A percentile compares a stretch with the other conserved stretches of the same genome.
Conservation (phyloP, 2,797 vertebrate species). For the Apodemus agrarius region DNA sequence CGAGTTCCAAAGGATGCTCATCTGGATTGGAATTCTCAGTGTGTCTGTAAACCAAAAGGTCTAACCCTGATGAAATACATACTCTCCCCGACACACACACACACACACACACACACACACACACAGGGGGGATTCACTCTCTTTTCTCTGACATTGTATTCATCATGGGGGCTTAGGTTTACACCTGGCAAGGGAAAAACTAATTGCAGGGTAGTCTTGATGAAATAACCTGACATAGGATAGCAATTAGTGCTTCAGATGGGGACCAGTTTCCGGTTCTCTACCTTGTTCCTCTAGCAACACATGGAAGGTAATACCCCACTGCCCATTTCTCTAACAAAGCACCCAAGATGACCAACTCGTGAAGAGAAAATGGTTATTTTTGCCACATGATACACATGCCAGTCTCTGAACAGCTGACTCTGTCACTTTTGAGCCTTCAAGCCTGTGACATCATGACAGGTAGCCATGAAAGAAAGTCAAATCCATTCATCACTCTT, state of each 20-base stretch:
- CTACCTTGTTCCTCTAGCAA: background rate
- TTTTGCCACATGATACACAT: background rate
- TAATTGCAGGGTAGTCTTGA: background rate
- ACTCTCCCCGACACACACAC: too few relatives aligned
- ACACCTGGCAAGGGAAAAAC: background rate
- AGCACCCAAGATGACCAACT: background rate
- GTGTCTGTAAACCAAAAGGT: background rate
- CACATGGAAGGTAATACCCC: background rate
- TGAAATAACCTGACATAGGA: background rate
- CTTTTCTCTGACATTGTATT: background rate
- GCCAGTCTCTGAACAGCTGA: background rate
- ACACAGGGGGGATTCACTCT: background rate
- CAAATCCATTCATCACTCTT: background rate
- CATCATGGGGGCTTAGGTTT: background rate
- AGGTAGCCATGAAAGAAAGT: background rate
- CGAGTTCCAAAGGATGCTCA: background rate
- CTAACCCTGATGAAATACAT: background rate
- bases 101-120: too few relatives aligned
- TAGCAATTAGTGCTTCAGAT: background rate
- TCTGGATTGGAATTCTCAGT: background rate
- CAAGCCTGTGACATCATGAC: background rate
- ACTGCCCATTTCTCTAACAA: background rate
- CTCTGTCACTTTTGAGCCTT: too few relatives aligned
- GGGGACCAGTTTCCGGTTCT: fast-evolving
- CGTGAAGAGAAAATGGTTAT: too few relatives aligned